These are phyloP conservation scores for Penaeus japonicus DNA, from an alignment of 1,140 invertebrate genomes.

Conservation along the genomic window DNA sequence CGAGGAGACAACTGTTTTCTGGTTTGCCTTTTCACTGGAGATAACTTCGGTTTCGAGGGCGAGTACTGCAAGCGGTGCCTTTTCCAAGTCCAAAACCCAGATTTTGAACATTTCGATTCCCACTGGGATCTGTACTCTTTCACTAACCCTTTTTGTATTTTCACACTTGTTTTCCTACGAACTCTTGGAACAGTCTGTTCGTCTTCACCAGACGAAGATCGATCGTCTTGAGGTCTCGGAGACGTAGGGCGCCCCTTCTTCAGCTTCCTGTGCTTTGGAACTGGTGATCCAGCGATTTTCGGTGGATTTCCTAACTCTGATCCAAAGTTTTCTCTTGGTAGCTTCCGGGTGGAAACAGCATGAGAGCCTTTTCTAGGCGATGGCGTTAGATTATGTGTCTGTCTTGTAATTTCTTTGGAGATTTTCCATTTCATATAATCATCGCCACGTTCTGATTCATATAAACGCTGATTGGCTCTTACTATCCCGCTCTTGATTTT, in stretches of 20 bases:
- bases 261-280: too few relatives aligned
- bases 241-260: not conserved
- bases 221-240: not conserved
- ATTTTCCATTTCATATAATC: slow-evolving; percentile 32
- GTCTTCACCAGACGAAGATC: not conserved
- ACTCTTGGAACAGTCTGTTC: not conserved
- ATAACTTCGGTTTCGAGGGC: not conserved
- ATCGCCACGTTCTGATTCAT: not conserved
- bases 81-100: slow-evolving; percentile 45
- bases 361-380: too few relatives aligned
- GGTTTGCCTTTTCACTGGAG: too few relatives aligned
- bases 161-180: slow-evolving; percentile 18
- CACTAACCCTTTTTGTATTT: slow-evolving; percentile 35
- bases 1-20: not conserved
- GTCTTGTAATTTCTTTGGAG: not conserved
- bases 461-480: not conserved
- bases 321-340: not conserved
- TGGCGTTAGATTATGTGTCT: too few relatives aligned
- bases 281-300: not conserved
- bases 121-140: slow-evolving; percentile 23
- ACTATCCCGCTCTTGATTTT: slow-evolving; percentile 32
- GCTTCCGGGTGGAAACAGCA: not conserved
- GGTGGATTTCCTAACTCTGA: not conserved
- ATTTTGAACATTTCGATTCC: not conserved
- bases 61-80: not conserved